Evolutionary conservation across 2,113 vertebrate genomes (phyloP).

Genomic region (Xiphophorus maculatus): DNA sequence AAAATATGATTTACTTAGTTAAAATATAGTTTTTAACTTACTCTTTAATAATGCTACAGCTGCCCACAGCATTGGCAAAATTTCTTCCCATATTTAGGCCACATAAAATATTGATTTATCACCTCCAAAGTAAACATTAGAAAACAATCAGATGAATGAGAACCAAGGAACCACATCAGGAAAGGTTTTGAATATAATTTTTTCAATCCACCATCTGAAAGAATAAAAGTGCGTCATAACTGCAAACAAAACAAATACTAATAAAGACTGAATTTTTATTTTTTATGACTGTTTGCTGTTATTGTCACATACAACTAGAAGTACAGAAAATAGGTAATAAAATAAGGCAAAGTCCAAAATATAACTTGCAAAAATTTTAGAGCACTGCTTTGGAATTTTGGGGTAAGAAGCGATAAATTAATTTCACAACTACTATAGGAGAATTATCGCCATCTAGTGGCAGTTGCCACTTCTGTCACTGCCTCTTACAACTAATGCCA

Average conservation of each 20-base stretch:
- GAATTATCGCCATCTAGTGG: slow-evolving; percentile 40
- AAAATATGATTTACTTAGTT: background rate
- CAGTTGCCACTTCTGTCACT: background rate
- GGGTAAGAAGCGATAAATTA: background rate
- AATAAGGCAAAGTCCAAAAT: too few relatives aligned
- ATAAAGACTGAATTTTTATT: too few relatives aligned
- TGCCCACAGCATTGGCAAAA: too few relatives aligned
- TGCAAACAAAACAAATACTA: background rate
- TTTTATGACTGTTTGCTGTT: too few relatives aligned
- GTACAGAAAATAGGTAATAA: too few relatives aligned
- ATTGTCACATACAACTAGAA: too few relatives aligned
- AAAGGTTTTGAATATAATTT: background rate
- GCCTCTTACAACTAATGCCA: background rate
- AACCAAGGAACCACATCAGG: too few relatives aligned
- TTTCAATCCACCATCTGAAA: background rate
- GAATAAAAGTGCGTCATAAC: background rate
- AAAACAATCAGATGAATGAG: background rate
- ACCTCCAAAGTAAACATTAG: background rate
- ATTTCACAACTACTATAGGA: background rate
- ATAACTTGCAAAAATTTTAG: too few relatives aligned
- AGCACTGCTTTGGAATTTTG: too few relatives aligned
- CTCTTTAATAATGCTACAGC: background rate
- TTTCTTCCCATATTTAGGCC: background rate
- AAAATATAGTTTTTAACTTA: background rate
- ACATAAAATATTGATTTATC: background rate